These are phyloP conservation scores for Xestia xanthographa DNA, from an alignment of 2,888 invertebrate genomes.

Conservation along the genomic window DNA sequence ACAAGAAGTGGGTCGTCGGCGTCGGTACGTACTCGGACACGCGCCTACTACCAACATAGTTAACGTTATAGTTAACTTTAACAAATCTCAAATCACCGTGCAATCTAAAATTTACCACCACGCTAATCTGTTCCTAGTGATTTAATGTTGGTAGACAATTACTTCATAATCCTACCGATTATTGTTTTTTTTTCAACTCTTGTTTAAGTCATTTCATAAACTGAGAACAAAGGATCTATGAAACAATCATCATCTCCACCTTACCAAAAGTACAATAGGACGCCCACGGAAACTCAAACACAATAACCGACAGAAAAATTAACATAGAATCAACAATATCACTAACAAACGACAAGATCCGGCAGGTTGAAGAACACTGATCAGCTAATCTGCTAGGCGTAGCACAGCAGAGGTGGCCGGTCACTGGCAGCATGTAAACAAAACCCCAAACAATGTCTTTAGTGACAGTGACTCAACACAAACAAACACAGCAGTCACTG, in stretches of 20 bases:
- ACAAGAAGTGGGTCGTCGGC: constrained; percentile 55
- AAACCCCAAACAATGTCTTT: constrained; percentile 10
- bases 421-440: constrained; percentile 50
- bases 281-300: constrained; percentile 42
- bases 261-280: constrained; percentile 49
- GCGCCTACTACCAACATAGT: constrained; percentile 34
- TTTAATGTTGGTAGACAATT: background rate
- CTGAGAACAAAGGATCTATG: constrained; percentile 29
- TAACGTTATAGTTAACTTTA: constrained; percentile 47
- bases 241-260: constrained; percentile 36
- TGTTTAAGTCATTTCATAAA: constrained; percentile 20
- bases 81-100: constrained; percentile 29
- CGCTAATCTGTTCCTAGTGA: background rate
- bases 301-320: constrained; percentile 59
- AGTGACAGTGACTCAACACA: constrained; percentile 42
- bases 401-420: constrained; percentile 24
- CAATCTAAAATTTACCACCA: background rate
- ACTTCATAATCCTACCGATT: constrained; percentile 4
- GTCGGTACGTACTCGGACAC: constrained; percentile 39
- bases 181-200: background rate
- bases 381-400: constrained; percentile 32
- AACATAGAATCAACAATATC: constrained; percentile 57
- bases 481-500: constrained; percentile 63
- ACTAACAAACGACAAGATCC: constrained; percentile 36
- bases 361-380: constrained; percentile 34